Conservation (phyloP, 2,797 vertebrate species). For the Pelochelys cantorii region DNA sequence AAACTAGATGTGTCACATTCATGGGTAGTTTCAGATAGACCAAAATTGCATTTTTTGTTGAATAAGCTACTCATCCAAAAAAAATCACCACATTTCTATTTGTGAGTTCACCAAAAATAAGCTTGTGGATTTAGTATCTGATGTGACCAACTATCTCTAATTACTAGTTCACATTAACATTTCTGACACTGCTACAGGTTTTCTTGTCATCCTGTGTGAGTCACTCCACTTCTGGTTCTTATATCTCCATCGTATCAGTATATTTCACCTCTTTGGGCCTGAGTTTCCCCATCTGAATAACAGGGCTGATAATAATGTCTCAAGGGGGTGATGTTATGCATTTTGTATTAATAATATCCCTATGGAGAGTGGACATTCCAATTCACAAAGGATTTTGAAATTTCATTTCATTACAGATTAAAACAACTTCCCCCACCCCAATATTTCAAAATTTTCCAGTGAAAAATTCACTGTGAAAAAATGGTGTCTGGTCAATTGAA, state of each 20-base stretch:
- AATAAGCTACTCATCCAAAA: no score
- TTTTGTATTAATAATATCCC: not conserved
- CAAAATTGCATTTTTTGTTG: no score
- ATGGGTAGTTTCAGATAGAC: no score
- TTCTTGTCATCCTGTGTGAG: not conserved
- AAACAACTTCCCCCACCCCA: not conserved
- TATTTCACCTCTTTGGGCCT: not conserved
- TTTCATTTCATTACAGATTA: no score
- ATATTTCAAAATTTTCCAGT: not conserved
- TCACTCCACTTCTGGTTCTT: not conserved
- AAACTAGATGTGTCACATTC: no score
- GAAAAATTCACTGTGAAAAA: no score
- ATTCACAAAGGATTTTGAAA: not conserved
- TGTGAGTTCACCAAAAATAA: not conserved
- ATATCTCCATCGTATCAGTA: not conserved
- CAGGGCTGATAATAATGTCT: not conserved
- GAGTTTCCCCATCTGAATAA: not conserved
- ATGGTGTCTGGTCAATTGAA: not conserved
- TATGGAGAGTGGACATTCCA: not conserved
- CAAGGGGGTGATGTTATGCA: not conserved
- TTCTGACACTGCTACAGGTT: not conserved
- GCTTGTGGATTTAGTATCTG: not conserved
- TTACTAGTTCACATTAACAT: not conserved
- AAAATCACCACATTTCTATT: no score
- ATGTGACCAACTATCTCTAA: not conserved